Conservation (phyloP, 2,888 invertebrate species). For the Amphimallon solstitiale region DNA sequence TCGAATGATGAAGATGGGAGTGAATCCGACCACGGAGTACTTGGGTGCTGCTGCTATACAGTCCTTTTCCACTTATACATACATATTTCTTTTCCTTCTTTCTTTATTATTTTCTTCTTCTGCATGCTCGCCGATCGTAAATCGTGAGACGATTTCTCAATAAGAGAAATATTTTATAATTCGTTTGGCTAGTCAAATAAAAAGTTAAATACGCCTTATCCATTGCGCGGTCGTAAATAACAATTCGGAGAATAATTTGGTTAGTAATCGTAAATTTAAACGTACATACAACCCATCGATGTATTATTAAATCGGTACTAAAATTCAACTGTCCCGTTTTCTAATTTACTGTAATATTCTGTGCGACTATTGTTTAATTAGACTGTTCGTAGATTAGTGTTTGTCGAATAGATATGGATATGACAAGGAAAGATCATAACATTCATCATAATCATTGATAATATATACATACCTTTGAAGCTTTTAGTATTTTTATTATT, state of each 20-base stretch:
- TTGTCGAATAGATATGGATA: too few species aligned
- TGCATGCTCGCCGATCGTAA: not conserved
- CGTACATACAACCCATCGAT: constrained; percentile 14
- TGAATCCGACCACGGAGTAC: not conserved
- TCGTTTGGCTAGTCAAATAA: constrained; percentile 35
- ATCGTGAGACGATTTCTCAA: constrained; percentile 37
- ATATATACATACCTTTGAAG: too few species aligned
- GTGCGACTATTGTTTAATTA: too few species aligned
- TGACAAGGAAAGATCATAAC: too few species aligned
- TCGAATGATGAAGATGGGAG: not conserved
- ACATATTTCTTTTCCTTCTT: not conserved
- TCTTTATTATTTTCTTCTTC: constrained; percentile 1
- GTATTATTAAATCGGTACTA: too few species aligned
- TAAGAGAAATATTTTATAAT: constrained; percentile 36
- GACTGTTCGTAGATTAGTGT: too few species aligned
- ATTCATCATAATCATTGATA: too few species aligned
- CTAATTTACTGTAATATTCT: too few species aligned
- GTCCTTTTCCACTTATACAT: not conserved
- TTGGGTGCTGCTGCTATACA: not conserved
- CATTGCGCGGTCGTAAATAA: constrained; percentile 46
- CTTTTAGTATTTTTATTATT: too few species aligned
- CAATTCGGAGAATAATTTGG: constrained; percentile 51
- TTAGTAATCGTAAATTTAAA: constrained; percentile 52
- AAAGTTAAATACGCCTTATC: constrained; percentile 45
- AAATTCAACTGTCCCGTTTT: too few species aligned